These are phyloP conservation scores for Brachyhypopomus gauderio DNA, from an alignment of 2,113 vertebrate species.

Conservation along the genomic window DNA sequence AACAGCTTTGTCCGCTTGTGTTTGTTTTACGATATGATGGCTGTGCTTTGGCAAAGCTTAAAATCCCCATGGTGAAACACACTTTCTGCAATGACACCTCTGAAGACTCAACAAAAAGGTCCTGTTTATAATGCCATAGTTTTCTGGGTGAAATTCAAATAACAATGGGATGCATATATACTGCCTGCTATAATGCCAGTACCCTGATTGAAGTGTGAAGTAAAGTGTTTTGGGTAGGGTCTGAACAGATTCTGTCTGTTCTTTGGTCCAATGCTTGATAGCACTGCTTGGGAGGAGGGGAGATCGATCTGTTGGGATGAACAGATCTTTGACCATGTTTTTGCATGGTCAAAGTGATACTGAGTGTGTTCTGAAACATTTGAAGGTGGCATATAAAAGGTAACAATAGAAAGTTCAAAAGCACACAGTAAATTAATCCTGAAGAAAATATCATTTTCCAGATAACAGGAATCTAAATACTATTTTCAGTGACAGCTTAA, in stretches of 20 bases:
- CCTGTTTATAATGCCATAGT: constrained; percentile 57
- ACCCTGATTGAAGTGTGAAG: constrained; percentile 57
- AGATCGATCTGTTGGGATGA: constrained; percentile 8
- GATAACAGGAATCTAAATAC: no score
- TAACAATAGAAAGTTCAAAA: no score
- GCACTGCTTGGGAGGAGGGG: constrained; percentile 28
- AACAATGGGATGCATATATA: constrained; percentile 59
- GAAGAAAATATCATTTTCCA: no score
- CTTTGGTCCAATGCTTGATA: constrained; percentile 34
- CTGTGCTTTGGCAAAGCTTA: constrained; percentile 54
- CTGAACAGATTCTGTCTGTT: constrained; percentile 42
- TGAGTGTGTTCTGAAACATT: constrained; percentile 1
- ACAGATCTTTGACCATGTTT: constrained; percentile 33
- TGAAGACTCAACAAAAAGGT: constrained; percentile 55
- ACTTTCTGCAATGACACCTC: constrained; percentile 59
- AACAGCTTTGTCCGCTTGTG: constrained; percentile 46
- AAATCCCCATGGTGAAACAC: constrained; percentile 57
- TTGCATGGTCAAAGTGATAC: constrained; percentile 3
- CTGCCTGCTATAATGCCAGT: constrained; percentile 56
- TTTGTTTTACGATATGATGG: constrained; percentile 54
- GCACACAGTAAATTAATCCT: no score
- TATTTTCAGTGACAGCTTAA: no score
- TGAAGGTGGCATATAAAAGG: neutral
- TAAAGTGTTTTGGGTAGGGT: constrained; percentile 54
- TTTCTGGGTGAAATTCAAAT: constrained; percentile 59